phyloP scores from a whole-genome alignment of 2,888 invertebrate species.

The Hesperia comma region DNA sequence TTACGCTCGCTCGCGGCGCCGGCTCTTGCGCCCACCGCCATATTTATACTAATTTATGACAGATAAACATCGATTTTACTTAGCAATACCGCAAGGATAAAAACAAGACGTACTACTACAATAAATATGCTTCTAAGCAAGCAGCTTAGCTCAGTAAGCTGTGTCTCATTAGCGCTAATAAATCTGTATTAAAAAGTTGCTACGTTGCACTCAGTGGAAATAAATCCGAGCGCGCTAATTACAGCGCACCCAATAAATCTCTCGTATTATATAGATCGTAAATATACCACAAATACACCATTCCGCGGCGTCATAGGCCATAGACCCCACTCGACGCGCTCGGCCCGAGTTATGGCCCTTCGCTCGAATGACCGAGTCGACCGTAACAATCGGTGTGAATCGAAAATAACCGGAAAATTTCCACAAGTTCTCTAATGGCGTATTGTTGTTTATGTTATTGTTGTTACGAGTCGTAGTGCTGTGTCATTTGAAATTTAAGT shows the following conservation, averaged over 20 bases:
- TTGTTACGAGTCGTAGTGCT: constrained; percentile 53
- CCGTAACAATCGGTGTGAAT: constrained; percentile 79
- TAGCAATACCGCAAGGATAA: constrained; percentile 53
- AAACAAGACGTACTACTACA: constrained; percentile 41
- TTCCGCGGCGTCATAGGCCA: constrained; percentile 70
- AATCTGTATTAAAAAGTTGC: constrained; percentile 54
- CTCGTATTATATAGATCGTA: constrained; percentile 72
- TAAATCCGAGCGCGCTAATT: constrained; percentile 77
- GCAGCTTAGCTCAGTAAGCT: constrained; percentile 44
- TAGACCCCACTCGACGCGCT: constrained; percentile 77
- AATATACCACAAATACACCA: constrained; percentile 72
- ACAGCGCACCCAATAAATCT: constrained; percentile 75
- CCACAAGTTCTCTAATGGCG: constrained; percentile 80
- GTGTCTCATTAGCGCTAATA: constrained; percentile 60
- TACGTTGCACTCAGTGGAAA: constrained; percentile 51
- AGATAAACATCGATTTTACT: constrained; percentile 75
- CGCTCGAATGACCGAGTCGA: constrained; percentile 63
- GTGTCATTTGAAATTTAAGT: constrained; percentile 65
- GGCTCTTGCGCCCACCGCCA: constrained; percentile 65
- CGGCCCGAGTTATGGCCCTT: constrained; percentile 68
- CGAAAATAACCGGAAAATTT: constrained; percentile 83
- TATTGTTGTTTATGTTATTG: constrained; percentile 71
- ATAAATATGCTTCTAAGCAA: constrained; percentile 31
- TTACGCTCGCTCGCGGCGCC: constrained; percentile 81
- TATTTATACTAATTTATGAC: constrained; percentile 81